Percentiles rank a stretch among this genome's conserved stretches.
These are phyloP conservation scores for Spermophilus dauricus DNA, from an alignment of 2,113 vertebrate species.

Conservation along the genomic window DNA sequence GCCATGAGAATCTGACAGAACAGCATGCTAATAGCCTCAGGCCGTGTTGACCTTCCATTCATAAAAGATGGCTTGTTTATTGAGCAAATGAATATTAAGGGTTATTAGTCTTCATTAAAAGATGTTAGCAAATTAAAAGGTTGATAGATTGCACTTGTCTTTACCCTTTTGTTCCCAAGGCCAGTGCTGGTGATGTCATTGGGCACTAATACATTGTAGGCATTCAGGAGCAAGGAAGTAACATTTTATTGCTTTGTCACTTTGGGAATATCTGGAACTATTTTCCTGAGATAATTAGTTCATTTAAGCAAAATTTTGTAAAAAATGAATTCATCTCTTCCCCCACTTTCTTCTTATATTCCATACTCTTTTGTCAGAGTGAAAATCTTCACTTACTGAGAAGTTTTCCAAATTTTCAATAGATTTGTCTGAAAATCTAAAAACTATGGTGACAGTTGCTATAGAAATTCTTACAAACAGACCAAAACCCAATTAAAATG, in stretches of 20 bases:
- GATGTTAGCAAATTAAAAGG: conserved; percentile 69
- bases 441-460: conserved; percentile 41
- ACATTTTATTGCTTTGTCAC: background rate
- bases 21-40: background rate
- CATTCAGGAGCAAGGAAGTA: background rate
- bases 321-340: no score
- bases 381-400: background rate
- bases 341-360: background rate
- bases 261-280: background rate
- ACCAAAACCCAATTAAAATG: conserved; percentile 64
- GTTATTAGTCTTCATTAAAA: conserved; percentile 74
- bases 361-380: background rate
- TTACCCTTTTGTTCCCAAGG: conserved; percentile 52
- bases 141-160: conserved; percentile 65
- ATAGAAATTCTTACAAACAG: conserved; percentile 61
- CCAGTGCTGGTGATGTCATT: conserved; percentile 45
- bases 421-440: conserved; percentile 38
- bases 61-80: conserved; percentile 48
- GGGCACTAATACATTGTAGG: background rate
- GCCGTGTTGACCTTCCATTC: conserved; percentile 48
- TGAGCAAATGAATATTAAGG: conserved; percentile 55
- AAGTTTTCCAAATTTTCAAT: background rate
- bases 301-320: background rate
- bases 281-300: conserved; percentile 39
- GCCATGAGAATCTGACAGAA: background rate